A percentile compares a stretch with the other conserved stretches of the same genome.
Evolutionary conservation across 2,888 invertebrate genomes (phyloP).

Genomic region (Teleiodes luculella): DNA sequence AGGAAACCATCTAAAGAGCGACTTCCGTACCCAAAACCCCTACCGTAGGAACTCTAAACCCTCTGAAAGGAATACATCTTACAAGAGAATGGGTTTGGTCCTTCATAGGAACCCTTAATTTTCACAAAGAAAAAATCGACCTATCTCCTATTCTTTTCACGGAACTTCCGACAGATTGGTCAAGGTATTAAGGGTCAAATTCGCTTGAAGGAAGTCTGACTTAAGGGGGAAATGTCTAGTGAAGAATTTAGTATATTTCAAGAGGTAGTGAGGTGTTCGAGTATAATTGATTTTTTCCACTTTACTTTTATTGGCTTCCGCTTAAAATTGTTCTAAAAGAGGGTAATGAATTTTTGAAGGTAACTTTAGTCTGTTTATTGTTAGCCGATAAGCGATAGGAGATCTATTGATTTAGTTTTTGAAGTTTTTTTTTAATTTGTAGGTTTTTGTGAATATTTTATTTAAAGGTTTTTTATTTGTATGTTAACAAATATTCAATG

Average conservation of each 20-base stretch:
- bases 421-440: too few relatives aligned
- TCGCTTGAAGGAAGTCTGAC: not conserved
- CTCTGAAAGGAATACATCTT: conserved; percentile 5
- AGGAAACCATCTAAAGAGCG: not conserved
- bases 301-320: not conserved
- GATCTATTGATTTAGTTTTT: too few relatives aligned
- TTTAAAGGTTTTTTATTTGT: too few relatives aligned
- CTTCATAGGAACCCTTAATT: conserved; percentile 6
- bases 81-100: conserved; percentile 5
- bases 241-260: not conserved
- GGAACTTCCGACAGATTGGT: not conserved
- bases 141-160: not conserved
- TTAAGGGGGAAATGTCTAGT: not conserved
- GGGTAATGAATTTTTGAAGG: not conserved
- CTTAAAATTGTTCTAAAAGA: not conserved
- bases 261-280: not conserved
- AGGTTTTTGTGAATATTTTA: too few relatives aligned
- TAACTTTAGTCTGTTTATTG: not conserved
- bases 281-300: conserved; percentile 2
- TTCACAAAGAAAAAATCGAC: not conserved
- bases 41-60: not conserved
- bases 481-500: too few relatives aligned
- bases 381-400: too few relatives aligned
- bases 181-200: not conserved
- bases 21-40: not conserved